phyloP scores from a whole-genome alignment of 2,113 vertebrate species.

The Tyto alba region DNA sequence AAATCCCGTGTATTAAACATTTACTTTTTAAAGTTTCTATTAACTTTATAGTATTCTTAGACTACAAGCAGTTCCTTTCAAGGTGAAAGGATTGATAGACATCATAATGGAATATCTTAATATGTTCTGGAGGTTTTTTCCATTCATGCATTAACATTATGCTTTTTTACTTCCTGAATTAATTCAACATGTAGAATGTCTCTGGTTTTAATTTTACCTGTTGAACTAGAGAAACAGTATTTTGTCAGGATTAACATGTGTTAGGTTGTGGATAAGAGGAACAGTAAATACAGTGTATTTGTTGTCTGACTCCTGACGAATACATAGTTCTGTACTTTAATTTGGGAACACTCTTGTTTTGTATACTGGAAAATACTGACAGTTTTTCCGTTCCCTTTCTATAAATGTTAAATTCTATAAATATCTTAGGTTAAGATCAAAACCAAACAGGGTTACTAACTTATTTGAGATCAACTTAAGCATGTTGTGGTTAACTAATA shows the following conservation, averaged over 20 bases:
- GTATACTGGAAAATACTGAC: neutral
- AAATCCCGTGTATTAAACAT: neutral
- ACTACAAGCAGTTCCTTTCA: neutral
- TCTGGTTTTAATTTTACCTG: neutral
- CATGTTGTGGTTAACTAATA: neutral
- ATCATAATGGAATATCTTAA: neutral
- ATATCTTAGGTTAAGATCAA: neutral
- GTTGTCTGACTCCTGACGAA: neutral
- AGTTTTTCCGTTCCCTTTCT: neutral
- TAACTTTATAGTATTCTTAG: neutral
- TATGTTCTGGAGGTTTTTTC: neutral
- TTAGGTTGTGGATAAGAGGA: neutral
- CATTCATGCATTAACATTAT: neutral
- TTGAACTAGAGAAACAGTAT: neutral
- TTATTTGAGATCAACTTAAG: neutral
- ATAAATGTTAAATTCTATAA: neutral
- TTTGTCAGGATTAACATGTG: neutral
- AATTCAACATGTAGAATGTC: neutral
- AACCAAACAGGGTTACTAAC: neutral
- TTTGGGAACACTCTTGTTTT: neutral
- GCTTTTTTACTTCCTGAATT: neutral
- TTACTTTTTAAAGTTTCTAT: neutral
- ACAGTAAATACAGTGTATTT: neutral
- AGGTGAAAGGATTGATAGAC: neutral
- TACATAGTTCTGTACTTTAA: neutral